A percentile compares a stretch with the other conserved stretches of the same genome.
phyloP scores from a whole-genome alignment of 2,797 vertebrate genomes.

The Pantherophis alleghaniensis region DNA sequence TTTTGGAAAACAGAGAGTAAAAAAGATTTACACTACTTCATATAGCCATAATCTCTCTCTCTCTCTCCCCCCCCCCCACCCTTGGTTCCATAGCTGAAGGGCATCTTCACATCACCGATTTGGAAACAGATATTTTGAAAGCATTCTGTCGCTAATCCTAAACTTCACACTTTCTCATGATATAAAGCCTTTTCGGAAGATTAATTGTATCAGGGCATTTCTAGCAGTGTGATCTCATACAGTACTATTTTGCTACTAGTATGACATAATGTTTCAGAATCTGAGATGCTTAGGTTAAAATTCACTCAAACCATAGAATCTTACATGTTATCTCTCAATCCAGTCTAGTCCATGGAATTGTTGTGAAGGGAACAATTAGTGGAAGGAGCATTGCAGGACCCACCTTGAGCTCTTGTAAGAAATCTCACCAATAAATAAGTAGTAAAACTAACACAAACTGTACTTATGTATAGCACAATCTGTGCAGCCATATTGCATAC shows the following conservation, averaged over 20 bases:
- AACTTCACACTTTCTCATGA: not conserved
- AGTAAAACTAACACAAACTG: not conserved
- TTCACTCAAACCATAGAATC: not conserved
- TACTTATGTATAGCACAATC: not conserved
- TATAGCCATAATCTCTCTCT: slow-evolving; percentile 38
- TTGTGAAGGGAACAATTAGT: not conserved
- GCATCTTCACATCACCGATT: not conserved
- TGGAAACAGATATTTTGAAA: slow-evolving; percentile 25
- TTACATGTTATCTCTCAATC: not conserved
- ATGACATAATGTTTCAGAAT: not conserved
- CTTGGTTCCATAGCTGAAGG: slow-evolving; percentile 56
- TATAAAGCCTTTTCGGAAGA: not conserved
- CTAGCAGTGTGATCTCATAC: too few species aligned
- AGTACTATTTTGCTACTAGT: not conserved
- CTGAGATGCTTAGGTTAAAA: not conserved
- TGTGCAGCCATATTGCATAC: not conserved
- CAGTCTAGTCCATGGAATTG: not conserved
- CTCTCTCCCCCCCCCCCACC: slow-evolving; percentile 2
- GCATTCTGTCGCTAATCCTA: slow-evolving; percentile 31
- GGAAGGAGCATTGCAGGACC: not conserved
- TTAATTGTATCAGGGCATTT: not conserved
- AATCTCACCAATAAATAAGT: not conserved
- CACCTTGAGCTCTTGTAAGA: not conserved
- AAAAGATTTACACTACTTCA: slow-evolving; percentile 65
- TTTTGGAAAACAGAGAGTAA: slow-evolving; percentile 58